A percentile compares a stretch with the other conserved stretches of the same genome.
These are phyloP conservation scores for Holothuria glaberrima DNA, from an alignment of 35 echinoderm and acorn worm species.

Conservation along the genomic window DNA sequence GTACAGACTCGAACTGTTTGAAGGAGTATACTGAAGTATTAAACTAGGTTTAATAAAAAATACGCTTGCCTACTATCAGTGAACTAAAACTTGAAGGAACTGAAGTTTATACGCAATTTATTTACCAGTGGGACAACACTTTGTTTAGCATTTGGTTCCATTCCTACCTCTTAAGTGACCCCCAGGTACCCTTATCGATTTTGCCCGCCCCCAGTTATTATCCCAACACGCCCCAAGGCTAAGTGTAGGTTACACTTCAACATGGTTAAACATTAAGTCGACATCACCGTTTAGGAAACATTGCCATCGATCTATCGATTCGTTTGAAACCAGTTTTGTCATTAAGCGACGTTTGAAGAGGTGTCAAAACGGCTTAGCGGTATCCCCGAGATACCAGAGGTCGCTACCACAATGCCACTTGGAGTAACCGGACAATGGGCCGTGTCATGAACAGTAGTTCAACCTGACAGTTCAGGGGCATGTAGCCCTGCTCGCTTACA, in stretches of 20 bases:
- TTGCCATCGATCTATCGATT: conserved; percentile 15
- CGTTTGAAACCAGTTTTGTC: not conserved
- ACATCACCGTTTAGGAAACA: conserved; percentile 22
- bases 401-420: not conserved
- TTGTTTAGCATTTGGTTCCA: not conserved
- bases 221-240: conserved; percentile 46
- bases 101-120: not conserved
- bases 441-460: not conserved
- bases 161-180: not conserved
- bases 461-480: conserved; percentile 39
- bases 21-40: too few relatives aligned
- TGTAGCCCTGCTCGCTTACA: conserved; percentile 28
- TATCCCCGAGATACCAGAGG: conserved; percentile 7
- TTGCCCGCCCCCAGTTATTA: not conserved
- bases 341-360: not conserved
- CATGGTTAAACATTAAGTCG: conserved; percentile 14
- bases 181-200: too few relatives aligned
- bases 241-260: conserved; percentile 15
- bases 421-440: not conserved
- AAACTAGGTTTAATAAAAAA: too few relatives aligned
- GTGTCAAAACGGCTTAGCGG: conserved; percentile 42
- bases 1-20: too few relatives aligned
- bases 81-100: too few relatives aligned
- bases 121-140: not conserved
- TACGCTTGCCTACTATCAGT: too few relatives aligned